Conservation (phyloP, 2,888 invertebrate species). For the Andrena flavipes region DNA sequence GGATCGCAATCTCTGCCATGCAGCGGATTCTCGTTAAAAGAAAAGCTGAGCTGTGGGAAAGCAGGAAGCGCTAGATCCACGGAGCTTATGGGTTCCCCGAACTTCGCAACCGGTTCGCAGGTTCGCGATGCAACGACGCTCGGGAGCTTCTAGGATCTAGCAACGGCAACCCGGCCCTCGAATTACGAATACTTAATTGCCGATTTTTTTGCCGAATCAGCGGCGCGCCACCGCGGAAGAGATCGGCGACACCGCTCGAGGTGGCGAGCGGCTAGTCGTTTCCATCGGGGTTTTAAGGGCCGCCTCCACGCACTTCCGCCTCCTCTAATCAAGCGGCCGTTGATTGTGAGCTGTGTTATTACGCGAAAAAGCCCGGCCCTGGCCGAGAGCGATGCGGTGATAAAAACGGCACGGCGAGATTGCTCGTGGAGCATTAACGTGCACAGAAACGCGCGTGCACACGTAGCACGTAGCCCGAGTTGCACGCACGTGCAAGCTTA, state of each 20-base stretch:
- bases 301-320: slow-evolving; percentile 62
- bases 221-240: not conserved
- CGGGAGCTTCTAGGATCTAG: slow-evolving; percentile 1
- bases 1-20: slow-evolving; percentile 44
- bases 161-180: slow-evolving; percentile 24
- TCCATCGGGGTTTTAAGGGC: slow-evolving; percentile 51
- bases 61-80: slow-evolving; percentile 44
- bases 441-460: not conserved
- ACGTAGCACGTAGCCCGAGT: not conserved
- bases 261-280: slow-evolving; percentile 9
- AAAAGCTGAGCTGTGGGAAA: slow-evolving; percentile 61
- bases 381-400: slow-evolving; percentile 58
- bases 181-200: slow-evolving; percentile 56
- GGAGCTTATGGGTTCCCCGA: slow-evolving; percentile 62
- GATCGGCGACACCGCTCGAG: slow-evolving; percentile 9
- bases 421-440: slow-evolving; percentile 56
- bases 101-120: slow-evolving; percentile 41
- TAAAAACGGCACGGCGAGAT: slow-evolving; percentile 62
- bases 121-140: not conserved
- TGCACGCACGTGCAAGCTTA: slow-evolving; percentile 40
- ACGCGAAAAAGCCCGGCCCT: slow-evolving; percentile 52
- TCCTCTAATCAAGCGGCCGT: slow-evolving; percentile 61
- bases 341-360: slow-evolving; percentile 69
- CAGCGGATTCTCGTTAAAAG: slow-evolving; percentile 49
- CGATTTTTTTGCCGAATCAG: not conserved